A percentile compares a stretch with the other conserved stretches of the same genome.
Conservation (phyloP, 2,888 invertebrate genomes). For the Euclidia mi region DNA sequence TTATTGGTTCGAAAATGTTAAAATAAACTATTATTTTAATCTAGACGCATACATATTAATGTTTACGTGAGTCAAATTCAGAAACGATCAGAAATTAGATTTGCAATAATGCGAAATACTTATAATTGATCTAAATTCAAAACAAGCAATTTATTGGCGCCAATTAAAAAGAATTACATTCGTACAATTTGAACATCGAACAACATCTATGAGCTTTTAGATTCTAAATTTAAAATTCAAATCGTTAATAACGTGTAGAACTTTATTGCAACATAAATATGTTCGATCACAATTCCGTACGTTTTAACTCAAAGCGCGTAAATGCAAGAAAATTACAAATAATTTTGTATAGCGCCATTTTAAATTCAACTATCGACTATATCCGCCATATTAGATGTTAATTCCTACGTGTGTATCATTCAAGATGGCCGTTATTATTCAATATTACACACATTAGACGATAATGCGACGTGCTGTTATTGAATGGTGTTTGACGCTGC, state of each 20-base stretch:
- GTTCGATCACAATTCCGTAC: not conserved
- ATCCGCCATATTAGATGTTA: constrained; percentile 66
- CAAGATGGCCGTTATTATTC: constrained; percentile 68
- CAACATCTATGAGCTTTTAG: not conserved
- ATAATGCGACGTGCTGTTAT: constrained; percentile 64
- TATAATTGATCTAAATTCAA: no score
- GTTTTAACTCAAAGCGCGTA: constrained; percentile 1
- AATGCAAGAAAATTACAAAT: no score
- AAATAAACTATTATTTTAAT: no score
- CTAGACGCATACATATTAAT: no score
- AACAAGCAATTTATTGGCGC: no score
- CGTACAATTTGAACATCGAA: not conserved
- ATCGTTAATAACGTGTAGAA: not conserved
- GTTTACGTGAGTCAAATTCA: no score
- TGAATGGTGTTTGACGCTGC: constrained; percentile 71
- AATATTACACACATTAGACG: constrained; percentile 62
- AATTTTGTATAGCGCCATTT: not conserved
- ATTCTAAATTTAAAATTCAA: constrained; percentile 1
- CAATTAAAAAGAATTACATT: no score
- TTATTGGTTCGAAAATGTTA: no score
- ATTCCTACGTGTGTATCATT: constrained; percentile 65
- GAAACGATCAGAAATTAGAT: no score
- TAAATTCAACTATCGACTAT: constrained; percentile 26
- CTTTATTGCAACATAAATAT: constrained; percentile 1
- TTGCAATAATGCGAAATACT: no score